Conservation (phyloP, 2,888 invertebrate species). For the Drosophila siamana region DNA sequence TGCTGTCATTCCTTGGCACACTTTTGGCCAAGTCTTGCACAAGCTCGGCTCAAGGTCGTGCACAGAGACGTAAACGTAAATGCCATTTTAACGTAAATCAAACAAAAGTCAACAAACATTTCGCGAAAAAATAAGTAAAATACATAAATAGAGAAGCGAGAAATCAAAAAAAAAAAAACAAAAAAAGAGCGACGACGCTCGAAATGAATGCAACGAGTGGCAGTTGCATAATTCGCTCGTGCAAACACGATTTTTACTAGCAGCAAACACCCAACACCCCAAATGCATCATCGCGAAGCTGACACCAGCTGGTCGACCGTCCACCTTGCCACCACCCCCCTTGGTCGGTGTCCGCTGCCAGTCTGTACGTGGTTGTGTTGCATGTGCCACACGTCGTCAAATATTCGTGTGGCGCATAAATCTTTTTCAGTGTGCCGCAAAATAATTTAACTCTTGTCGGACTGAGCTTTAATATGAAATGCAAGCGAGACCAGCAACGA, state of each 20-base stretch:
- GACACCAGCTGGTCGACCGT: slow-evolving; percentile 26
- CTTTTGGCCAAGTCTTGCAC: slow-evolving; percentile 50
- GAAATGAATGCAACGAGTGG: slow-evolving; percentile 54
- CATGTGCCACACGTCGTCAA: slow-evolving; percentile 57
- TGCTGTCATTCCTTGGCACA: slow-evolving; percentile 52
- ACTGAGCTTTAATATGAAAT: slow-evolving; percentile 53
- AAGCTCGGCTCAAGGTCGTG: slow-evolving; percentile 56
- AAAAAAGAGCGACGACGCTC: slow-evolving; percentile 51
- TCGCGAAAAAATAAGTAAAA: slow-evolving; percentile 5
- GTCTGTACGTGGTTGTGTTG: slow-evolving; percentile 29
- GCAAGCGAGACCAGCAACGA: slow-evolving; percentile 31
- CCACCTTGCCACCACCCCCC: background rate
- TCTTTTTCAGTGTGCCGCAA: slow-evolving; percentile 56
- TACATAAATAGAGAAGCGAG: slow-evolving; percentile 6
- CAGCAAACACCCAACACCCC: slow-evolving; percentile 27
- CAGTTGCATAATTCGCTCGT: slow-evolving; percentile 73
- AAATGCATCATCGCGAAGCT: slow-evolving; percentile 49
- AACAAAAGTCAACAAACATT: slow-evolving; percentile 48
- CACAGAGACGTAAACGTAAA: slow-evolving; percentile 17
- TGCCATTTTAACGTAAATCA: slow-evolving; percentile 41
- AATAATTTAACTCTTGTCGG: slow-evolving; percentile 56
- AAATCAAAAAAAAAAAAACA: no score
- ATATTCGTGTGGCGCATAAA: slow-evolving; percentile 74
- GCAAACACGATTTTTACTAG: slow-evolving; percentile 69
- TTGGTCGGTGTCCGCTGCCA: background rate